Base-by-base conservation (phyloP, 2,797 vertebrate species). In the Mergus octosetaceus region DNA sequence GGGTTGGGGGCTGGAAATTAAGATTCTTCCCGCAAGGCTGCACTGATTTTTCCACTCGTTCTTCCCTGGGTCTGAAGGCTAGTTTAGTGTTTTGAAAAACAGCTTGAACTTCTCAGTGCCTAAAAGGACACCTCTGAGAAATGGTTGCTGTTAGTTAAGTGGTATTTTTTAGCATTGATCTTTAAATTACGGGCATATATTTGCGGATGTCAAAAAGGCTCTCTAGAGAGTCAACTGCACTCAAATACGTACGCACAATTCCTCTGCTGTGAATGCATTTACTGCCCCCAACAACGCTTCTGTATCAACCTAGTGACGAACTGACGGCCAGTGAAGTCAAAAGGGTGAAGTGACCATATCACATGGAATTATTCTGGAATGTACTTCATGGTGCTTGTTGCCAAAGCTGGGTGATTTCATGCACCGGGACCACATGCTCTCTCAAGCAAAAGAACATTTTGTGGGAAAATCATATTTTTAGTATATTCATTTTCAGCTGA, bases 221-320 rank as follows among this genome's bases (percentile, higher is more conserved):
- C 66, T 28, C 53, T 5, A 18, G 47, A 34, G 56, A 68, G 22
- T 20, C 43, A 57, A 24, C 69, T 28, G 54, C 21, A 24, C 49
- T 27, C 80, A 28, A 7, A 36, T 36, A 81, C 1, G 0, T 43
- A 53, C 13, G 11, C 61, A 62, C 2, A 0, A 14, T 8, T 34
- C 21, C 7, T 21, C 61, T 53, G 22, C 38, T 53, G 36, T 10
- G 21, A 70, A 54, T 2, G 13, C 51, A 20, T 22, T 60, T n/a
- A 32, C 74, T 51, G 36, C 41, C 85, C 20, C 17, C 58, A 71
- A 8, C 9, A 7, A 11, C n/a, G 10, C 6, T 87, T 66, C 13
- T 47, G 30, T 10, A 43, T 49, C 24, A 34, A 4, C 7, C 15
- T 24, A 36, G 60, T 13, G 60, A 53, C 21, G 56, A 65, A 28